Conservation (phyloP, 2,888 invertebrate genomes). For the Watsonalla binaria region DNA sequence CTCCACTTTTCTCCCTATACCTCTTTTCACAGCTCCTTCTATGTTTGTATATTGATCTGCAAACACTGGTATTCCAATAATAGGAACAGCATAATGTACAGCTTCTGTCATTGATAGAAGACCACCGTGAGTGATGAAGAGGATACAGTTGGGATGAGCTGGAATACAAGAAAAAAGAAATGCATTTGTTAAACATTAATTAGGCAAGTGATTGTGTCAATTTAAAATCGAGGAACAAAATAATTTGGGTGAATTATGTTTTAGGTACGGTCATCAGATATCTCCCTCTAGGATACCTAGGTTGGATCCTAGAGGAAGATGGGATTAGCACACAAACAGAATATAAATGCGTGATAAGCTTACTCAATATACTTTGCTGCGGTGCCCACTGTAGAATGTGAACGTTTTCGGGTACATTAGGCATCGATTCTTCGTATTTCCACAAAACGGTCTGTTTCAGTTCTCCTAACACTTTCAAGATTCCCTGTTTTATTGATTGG, state of each 20-base stretch:
- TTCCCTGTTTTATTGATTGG: constrained; percentile 20
- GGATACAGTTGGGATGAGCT: constrained; percentile 35
- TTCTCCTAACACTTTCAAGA: constrained; percentile 36
- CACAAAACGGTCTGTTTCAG: constrained; percentile 50
- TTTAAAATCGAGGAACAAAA: too few species aligned
- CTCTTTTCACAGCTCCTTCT: constrained; percentile 19
- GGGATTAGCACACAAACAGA: too few species aligned
- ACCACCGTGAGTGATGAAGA: constrained; percentile 38
- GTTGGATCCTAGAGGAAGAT: too few species aligned
- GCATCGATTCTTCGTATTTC: constrained; percentile 42
- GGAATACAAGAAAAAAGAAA: constrained; percentile 5
- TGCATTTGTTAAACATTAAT: not conserved
- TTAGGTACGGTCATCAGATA: too few species aligned
- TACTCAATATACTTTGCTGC: constrained; percentile 45
- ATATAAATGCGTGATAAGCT: too few species aligned
- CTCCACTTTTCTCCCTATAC: constrained; percentile 22
- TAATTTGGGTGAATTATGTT: not conserved
- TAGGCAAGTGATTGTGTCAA: too few species aligned
- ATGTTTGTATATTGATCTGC: constrained; percentile 31
- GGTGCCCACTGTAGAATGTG: constrained; percentile 42
- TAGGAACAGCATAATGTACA: constrained; percentile 30
- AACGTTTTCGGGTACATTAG: constrained; percentile 37
- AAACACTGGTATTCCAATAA: constrained; percentile 33
- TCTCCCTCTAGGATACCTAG: too few species aligned
- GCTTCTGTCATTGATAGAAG: constrained; percentile 31